Evolutionary conservation across 1,140 invertebrate genomes (phyloP).

Genomic region (Schlechtendalia chinensis): DNA sequence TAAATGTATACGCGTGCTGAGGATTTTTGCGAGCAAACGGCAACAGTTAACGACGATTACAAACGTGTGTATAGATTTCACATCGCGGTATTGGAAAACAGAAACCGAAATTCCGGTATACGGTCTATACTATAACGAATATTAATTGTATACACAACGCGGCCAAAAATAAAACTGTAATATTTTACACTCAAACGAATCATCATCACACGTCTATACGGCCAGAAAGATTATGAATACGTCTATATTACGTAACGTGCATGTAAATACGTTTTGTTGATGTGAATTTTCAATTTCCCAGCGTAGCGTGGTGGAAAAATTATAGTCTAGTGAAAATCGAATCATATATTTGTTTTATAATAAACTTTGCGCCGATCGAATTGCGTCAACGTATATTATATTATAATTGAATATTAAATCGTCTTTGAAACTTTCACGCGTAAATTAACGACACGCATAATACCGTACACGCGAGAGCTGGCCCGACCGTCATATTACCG

Average conservation of each 20-base stretch:
- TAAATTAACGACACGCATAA: background rate
- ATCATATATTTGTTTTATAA: too few species aligned
- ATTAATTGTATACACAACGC: too few species aligned
- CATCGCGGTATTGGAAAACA: background rate
- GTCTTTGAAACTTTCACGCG: background rate
- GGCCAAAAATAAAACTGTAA: background rate
- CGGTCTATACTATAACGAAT: too few species aligned
- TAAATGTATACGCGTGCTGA: too few species aligned
- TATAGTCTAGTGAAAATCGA: too few species aligned
- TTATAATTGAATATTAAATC: background rate
- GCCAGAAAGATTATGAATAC: background rate
- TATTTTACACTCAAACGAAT: background rate
- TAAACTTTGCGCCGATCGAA: background rate
- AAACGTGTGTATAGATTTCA: background rate
- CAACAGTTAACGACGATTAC: conserved; percentile 1
- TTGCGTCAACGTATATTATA: too few species aligned
- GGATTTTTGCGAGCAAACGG: background rate
- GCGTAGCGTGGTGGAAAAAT: too few species aligned
- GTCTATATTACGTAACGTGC: background rate
- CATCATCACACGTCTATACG: background rate
- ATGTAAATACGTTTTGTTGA: background rate
- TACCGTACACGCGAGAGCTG: too few species aligned
- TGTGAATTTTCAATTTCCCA: background rate
- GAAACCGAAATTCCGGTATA: background rate
- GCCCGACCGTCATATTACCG: too few species aligned